A percentile compares a stretch with the other conserved stretches of the same genome.
Evolutionary conservation across 1,140 invertebrate genomes (phyloP).

Genomic region (Drosophila yakuba): DNA sequence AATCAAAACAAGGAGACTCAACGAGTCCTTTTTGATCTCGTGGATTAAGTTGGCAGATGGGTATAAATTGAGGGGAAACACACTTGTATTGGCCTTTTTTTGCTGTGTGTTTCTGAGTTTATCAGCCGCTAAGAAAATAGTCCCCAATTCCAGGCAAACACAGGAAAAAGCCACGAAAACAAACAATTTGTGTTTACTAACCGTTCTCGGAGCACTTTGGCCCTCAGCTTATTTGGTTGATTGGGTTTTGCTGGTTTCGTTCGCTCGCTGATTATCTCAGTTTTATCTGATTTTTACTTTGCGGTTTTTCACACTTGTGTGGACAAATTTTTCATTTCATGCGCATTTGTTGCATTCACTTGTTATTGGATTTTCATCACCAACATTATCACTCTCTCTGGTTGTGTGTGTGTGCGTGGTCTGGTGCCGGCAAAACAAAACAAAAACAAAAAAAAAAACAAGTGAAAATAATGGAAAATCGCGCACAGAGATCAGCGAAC

Average conservation of each 20-base stretch:
- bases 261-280: constrained; percentile 11
- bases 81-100: neutral
- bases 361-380: constrained; percentile 48
- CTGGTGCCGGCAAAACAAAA: constrained; percentile 8
- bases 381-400: constrained; percentile 30
- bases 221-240: constrained; percentile 12
- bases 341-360: constrained; percentile 36
- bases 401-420: constrained; percentile 30
- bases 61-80: neutral
- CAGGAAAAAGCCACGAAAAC: constrained; percentile 2
- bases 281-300: constrained; percentile 8
- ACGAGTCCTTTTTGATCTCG: neutral
- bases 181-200: constrained; percentile 44
- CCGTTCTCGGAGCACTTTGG: constrained; percentile 12
- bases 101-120: neutral
- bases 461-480: constrained; percentile 4
- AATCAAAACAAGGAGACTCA: neutral
- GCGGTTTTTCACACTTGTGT: constrained; percentile 24
- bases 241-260: neutral
- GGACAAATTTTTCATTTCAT: constrained; percentile 28
- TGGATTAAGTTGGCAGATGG: neutral
- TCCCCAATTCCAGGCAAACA: neutral
- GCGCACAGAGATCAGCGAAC: constrained; percentile 13
- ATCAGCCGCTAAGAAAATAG: constrained; percentile 14
- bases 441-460: constrained; percentile 5